Evolutionary conservation across 2,113 vertebrate genomes (phyloP), one percentile per base, ranked within the genome.

Genomic region (Edolisoma coerulescens): DNA sequence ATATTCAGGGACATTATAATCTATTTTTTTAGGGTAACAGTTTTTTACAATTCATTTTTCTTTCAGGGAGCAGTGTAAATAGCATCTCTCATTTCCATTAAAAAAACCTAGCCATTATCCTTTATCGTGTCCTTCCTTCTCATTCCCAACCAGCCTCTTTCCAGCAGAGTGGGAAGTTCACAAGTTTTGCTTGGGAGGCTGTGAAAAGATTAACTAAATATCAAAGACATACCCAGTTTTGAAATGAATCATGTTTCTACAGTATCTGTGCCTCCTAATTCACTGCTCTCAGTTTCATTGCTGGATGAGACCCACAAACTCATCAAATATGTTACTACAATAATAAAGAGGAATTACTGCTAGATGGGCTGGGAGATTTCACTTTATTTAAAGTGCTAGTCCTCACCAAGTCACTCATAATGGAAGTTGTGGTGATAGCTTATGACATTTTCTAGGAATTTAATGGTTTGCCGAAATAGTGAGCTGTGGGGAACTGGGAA

Each of bases 391-490:
- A 26, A 63, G 27, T 39, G 12, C 50, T 59, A 67, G 70, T 44
- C 21, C 10, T 67, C 32, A 54, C 21, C 19, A 45, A 82, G 47
- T 54, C 49, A 35, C 23, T 71, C 30, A 54, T 44, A 91, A 50
- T 0, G 0, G 82, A 87, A 70, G 7, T 10, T 68, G 30, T 37
- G 12, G 41, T 54, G 35, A 33, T 4, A 67, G 13, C 18, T 42
- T 74, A 57, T 78, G 49, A 24, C 44, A 47, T 81, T 90, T 91
- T 91, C 60, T 75, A 78, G 28, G 33, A 90, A 30, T 20, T 17
- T 23, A 88, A 41, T 18, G 6, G 8, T 60, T 87, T 69, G n/a
- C 37, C 56, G 32, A 71, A 68, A 54, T 8, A 73, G 18, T 45
- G 47, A 45, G 28, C 13, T 45, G 1, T 37, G 26, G 10, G 19